Conservation (phyloP, 2,113 vertebrate species). For the Gymnorhina tibicen region DNA sequence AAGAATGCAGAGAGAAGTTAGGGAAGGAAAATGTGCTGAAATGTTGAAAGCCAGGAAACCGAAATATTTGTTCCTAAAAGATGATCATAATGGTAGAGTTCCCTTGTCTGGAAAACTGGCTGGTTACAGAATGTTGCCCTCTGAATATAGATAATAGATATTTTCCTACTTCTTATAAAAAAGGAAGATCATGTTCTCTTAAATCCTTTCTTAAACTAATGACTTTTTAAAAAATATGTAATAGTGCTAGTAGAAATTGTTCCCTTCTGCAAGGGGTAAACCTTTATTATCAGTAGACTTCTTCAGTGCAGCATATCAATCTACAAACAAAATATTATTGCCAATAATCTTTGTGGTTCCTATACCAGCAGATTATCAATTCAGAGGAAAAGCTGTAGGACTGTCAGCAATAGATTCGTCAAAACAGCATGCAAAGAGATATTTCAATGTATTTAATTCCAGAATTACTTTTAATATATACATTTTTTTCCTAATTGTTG, state of each 20-base stretch:
- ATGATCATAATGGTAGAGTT: not conserved
- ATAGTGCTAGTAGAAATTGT: not conserved
- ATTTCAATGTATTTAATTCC: not conserved
- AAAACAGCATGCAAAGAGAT: not conserved
- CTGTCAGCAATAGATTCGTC: not conserved
- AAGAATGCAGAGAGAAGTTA: not conserved
- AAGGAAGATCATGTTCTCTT: not conserved
- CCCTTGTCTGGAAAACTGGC: not conserved
- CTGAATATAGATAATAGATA: not conserved
- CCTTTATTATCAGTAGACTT: not conserved
- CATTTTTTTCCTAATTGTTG: not conserved
- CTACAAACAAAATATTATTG: not conserved
- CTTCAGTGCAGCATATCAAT: not conserved
- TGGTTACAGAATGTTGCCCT: not conserved
- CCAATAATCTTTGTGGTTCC: not conserved
- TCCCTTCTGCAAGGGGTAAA: not conserved
- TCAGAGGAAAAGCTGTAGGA: not conserved
- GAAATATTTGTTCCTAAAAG: not conserved
- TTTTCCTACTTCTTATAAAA: conserved; percentile 4
- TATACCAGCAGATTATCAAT: not conserved
- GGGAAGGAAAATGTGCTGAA: not conserved
- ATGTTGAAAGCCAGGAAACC: not conserved
- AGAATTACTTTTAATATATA: not conserved
- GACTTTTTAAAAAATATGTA: not conserved
- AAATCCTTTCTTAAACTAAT: not conserved